Base-by-base conservation (phyloP, 2,888 invertebrate genomes). In the Platycnemis pennipes region DNA sequence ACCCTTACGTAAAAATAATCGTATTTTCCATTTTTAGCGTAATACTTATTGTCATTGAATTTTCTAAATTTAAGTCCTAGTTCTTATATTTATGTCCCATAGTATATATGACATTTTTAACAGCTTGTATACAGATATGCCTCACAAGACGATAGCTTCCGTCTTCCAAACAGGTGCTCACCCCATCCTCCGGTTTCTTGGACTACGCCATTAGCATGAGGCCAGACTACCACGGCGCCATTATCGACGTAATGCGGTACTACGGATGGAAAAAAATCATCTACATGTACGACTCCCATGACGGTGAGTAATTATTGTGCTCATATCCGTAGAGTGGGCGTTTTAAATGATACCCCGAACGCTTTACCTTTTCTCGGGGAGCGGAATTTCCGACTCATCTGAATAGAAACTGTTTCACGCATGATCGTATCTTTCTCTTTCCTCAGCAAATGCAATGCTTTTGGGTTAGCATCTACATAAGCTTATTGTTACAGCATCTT, bases 141-240 rank as follows among this genome's bases (percentile, higher is more conserved):
- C 91, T 91, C 63, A 91, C 91, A 49, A n/a, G n/a, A 45, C 26
- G 31, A 63, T 63, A 91, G 91, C 91, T 91, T 69, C 91, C 91
- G 44, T 91, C 91, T 63, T 91, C 86, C 86, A 86, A 95, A 19
- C 96, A 98, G 98, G 98, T 99, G 88, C 97, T 98, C 95, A 98
- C 98, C 22, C 99, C 99, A 56, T 98, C 99, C 37, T 98, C 98
- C 2, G 98, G 99, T n/a, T 97, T 98, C 95, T 97, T 98, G 96
- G 99, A 99, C 97, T 98, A 98, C 96, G 99, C 99, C 94, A 98
- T 99, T 96, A 99, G 99, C 96, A 98, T 99, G 98, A 97, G 99
- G 95, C 99, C 99, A 77, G 98, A 99, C 96, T 99, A 99, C 97
- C 99, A 99, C 96, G 98, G 98, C 96, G 99, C 99, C 94, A 98